Evolutionary conservation across 1,140 invertebrate genomes (phyloP), one percentile per base, ranked within the genome.

Genomic region (Drosophila nikananu): DNA sequence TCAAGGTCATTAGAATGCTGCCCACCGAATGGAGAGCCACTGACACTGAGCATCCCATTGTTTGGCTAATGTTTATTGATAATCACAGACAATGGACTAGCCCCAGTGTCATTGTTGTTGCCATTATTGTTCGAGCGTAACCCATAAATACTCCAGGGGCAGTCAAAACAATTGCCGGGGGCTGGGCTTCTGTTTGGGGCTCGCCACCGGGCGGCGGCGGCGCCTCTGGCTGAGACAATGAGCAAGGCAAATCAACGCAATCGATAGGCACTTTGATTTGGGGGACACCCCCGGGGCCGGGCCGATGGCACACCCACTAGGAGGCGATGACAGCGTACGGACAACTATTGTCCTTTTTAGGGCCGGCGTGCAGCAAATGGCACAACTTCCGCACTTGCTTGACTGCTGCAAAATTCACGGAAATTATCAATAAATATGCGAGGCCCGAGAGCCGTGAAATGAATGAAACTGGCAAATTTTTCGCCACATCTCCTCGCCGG

Each of bases 341-440:
- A 37, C 68, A 66, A 81, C 81, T 90, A 91, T 90, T 91, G 86
- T 90, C 86, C 81, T 71, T 72, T 81, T 89, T 51, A 37, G 64
- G 78, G 81, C 75, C 72, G 86, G 86, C 86, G 59, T 83, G 77
- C 79, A 83, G 82, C 83, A 92, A 92, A 92, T 92, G 90, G 79
- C 86, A 92, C 78, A 82, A 77, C 91, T 92, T 92, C 91, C 91
- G 86, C 66, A 86, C 87, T 79, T 89, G 81, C 83, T 84, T 79
- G 77, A 78, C 83, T 72, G 83, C 58, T 83, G 80, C 72, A 83
- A 77, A 71, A 75, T 77, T 82, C 83, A 81, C 81, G 91, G 91
- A 92, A 92, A 92, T 92, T 92, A 92, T 92, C 91, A 92, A 92
- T 92, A 92, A 92, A 92, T 92, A 92, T 90, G 82, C 91, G 79